phyloP scores from a whole-genome alignment of 2,113 vertebrate species.

The Pseudolaguvia tuberculata region DNA sequence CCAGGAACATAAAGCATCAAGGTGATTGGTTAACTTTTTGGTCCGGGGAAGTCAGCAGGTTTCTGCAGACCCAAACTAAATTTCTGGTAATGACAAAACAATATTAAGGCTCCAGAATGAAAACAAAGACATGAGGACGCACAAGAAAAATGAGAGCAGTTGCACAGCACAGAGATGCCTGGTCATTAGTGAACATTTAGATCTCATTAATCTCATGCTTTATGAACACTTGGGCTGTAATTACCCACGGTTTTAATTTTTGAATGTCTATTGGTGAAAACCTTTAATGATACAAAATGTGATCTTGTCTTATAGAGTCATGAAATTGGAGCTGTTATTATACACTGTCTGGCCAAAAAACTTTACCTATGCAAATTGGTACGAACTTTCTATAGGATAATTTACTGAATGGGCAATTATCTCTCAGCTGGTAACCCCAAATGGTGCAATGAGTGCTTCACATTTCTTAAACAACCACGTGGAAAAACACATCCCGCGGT shows the following conservation, averaged over 20 bases:
- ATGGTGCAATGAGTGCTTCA: too few species aligned
- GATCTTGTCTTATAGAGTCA: background rate
- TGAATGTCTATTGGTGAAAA: background rate
- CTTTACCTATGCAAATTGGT: too few species aligned
- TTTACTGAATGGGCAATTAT: too few species aligned
- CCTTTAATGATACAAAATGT: background rate
- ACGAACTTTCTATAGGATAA: too few species aligned
- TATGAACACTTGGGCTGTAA: background rate
- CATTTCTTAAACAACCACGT: too few species aligned
- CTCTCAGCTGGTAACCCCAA: too few species aligned
- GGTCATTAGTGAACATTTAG: background rate
- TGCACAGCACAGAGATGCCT: background rate
- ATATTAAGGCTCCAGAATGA: background rate
- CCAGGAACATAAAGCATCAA: background rate
- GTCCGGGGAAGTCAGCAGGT: background rate
- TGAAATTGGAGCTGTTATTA: background rate
- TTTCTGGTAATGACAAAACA: background rate
- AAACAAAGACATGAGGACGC: background rate
- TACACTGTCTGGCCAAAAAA: too few species aligned
- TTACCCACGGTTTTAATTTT: background rate
- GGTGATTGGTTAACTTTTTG: conserved; percentile 13
- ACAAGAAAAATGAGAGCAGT: background rate
- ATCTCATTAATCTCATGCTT: background rate
- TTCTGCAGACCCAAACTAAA: background rate
- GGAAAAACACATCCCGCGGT: too few species aligned